Evolutionary conservation across 2,888 invertebrate genomes (phyloP).

Genomic region (Lamproptera curius): DNA sequence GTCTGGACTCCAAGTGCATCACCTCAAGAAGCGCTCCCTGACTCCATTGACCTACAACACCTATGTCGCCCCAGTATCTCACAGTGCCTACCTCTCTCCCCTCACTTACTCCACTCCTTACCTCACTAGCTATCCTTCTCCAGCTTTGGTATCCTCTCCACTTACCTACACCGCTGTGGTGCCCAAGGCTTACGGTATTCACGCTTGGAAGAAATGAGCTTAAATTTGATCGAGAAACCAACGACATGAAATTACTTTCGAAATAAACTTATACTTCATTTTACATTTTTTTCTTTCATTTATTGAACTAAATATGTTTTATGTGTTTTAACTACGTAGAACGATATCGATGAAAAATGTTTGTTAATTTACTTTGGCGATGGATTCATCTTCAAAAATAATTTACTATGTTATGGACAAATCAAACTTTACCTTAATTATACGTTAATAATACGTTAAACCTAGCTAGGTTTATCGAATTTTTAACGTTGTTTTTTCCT

Average conservation of each 20-base stretch:
- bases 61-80: constrained; percentile 45
- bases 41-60: constrained; percentile 38
- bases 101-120: constrained; percentile 36
- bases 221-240: no score
- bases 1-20: constrained; percentile 55
- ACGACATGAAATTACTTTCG: neutral
- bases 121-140: constrained; percentile 38
- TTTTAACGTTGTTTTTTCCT: no score
- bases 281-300: no score
- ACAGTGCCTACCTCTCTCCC: constrained; percentile 33
- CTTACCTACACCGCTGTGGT: constrained; percentile 6
- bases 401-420: no score
- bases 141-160: constrained; percentile 21
- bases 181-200: constrained; percentile 16
- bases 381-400: no score
- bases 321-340: no score
- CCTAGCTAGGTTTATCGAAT: no score
- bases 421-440: no score
- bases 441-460: no score
- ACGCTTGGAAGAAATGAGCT: constrained; percentile 6
- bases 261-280: constrained; percentile 3
- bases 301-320: no score
- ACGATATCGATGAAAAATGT: no score
- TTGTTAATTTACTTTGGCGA: no score
- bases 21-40: constrained; percentile 58